Percentiles rank a stretch among this genome's conserved stretches.
Evolutionary conservation across 2,888 invertebrate genomes (phyloP).

Genomic region (Agrochola macilenta): DNA sequence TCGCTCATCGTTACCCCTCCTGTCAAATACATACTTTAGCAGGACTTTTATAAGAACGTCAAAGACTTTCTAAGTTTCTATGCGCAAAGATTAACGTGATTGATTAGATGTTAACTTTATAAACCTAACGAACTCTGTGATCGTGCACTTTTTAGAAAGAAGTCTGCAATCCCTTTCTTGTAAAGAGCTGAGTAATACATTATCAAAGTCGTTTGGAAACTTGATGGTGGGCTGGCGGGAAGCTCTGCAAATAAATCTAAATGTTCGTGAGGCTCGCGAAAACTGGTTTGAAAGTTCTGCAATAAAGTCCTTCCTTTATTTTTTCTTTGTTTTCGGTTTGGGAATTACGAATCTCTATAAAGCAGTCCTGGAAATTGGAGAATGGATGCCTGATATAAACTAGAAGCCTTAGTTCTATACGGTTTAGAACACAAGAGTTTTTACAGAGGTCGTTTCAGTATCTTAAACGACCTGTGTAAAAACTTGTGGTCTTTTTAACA

Average conservation of each 20-base stretch:
- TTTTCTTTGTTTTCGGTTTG: slow-evolving; percentile 32
- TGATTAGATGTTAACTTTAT: slow-evolving; percentile 58
- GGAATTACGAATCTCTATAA: slow-evolving; percentile 8
- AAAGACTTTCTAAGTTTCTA: slow-evolving; percentile 56
- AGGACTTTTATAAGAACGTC: slow-evolving; percentile 32
- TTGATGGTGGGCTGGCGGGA: slow-evolving; percentile 19
- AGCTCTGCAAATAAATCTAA: slow-evolving; percentile 44
- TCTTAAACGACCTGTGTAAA: neutral
- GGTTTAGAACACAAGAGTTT: neutral
- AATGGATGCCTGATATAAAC: slow-evolving; percentile 15
- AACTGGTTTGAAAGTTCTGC: slow-evolving; percentile 54
- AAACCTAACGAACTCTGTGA: slow-evolving; percentile 39
- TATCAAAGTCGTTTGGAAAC: slow-evolving; percentile 50
- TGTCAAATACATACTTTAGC: slow-evolving; percentile 25
- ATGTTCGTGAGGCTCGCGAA: slow-evolving; percentile 26
- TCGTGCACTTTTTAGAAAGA: slow-evolving; percentile 40
- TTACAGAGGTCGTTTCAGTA: neutral
- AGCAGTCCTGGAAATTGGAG: slow-evolving; percentile 19
- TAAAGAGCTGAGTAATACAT: slow-evolving; percentile 38
- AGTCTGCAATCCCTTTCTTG: slow-evolving; percentile 26
- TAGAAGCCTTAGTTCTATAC: slow-evolving; percentile 3
- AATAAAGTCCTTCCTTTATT: slow-evolving; percentile 37
- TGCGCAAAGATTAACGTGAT: slow-evolving; percentile 60
- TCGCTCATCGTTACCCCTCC: slow-evolving; percentile 36
- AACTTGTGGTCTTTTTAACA: neutral